phyloP scores from a whole-genome alignment of 1,140 invertebrate species.

The Caenorhabditis inopinata region DNA sequence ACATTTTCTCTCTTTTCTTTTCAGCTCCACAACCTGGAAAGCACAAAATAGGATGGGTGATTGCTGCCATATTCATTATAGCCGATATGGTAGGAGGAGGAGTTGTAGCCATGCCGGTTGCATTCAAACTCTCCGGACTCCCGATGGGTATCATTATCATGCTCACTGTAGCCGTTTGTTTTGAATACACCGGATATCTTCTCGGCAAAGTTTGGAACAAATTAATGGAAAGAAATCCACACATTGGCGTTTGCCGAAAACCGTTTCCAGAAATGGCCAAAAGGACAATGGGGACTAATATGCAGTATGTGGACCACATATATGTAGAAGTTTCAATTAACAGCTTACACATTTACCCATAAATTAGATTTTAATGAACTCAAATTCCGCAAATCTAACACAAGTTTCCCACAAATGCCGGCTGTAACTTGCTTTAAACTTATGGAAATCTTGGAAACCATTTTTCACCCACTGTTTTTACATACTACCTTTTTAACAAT shows the following conservation, averaged over 20 bases:
- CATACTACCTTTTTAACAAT: too few species aligned
- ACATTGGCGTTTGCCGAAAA: constrained; percentile 70
- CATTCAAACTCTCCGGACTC: constrained; percentile 50
- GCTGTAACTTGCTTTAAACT: too few species aligned
- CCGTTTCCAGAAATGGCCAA: constrained; percentile 75
- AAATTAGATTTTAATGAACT: too few species aligned
- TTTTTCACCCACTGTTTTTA: too few species aligned
- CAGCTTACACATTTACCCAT: not conserved
- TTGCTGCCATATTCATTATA: constrained; percentile 49
- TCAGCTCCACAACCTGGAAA: constrained; percentile 40
- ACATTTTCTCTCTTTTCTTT: not conserved
- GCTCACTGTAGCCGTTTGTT: constrained; percentile 47
- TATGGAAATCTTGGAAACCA: too few species aligned
- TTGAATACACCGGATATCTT: constrained; percentile 54
- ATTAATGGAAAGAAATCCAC: constrained; percentile 70
- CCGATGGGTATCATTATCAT: constrained; percentile 45
- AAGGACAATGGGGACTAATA: constrained; percentile 71
- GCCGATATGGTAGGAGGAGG: constrained; percentile 52
- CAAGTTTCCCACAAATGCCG: too few species aligned
- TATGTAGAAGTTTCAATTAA: constrained; percentile 10
- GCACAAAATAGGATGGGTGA: constrained; percentile 49
- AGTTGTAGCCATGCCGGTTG: constrained; percentile 50
- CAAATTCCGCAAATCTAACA: too few species aligned
- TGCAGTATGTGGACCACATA: constrained; percentile 68
- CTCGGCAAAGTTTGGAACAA: constrained; percentile 75